phyloP scores from a whole-genome alignment of 1,140 invertebrate genomes.

The Drosophila teissieri region DNA sequence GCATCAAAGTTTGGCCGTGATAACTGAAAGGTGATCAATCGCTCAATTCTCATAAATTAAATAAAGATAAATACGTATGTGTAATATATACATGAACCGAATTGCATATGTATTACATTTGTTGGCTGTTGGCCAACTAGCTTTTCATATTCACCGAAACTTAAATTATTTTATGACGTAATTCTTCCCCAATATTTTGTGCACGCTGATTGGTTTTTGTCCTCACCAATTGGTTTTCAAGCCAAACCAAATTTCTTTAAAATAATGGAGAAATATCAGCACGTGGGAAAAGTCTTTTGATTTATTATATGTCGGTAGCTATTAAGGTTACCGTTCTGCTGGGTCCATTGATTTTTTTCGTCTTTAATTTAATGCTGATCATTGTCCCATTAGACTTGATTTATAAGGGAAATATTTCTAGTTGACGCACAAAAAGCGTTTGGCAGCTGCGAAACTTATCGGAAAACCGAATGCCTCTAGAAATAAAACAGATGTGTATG shows the following conservation, averaged over 20 bases:
- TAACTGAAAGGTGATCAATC: conserved; percentile 49
- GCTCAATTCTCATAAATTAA: not conserved
- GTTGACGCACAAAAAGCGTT: conserved; percentile 38
- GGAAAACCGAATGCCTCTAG: conserved; percentile 31
- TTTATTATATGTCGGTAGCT: conserved; percentile 9
- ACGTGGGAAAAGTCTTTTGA: conserved; percentile 28
- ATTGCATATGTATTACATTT: conserved; percentile 25
- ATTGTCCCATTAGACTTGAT: conserved; percentile 17
- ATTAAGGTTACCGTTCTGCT: conserved; percentile 5
- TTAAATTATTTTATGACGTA: conserved; percentile 45
- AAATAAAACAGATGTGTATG: conserved; percentile 34
- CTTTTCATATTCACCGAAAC: conserved; percentile 33
- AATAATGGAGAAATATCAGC: conserved; percentile 1
- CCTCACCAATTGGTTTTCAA: conserved; percentile 7
- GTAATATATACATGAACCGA: conserved; percentile 20
- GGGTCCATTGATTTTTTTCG: not conserved
- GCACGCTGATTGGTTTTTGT: conserved; percentile 5
- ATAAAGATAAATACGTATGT: conserved; percentile 1
- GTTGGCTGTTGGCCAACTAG: conserved; percentile 23
- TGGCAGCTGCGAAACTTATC: conserved; percentile 43
- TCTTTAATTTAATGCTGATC: not conserved
- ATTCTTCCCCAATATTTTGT: conserved; percentile 11
- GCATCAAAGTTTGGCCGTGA: conserved; percentile 36
- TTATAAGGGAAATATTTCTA: conserved; percentile 26
- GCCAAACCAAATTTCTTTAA: not conserved